Conservation (phyloP, 2,797 vertebrate species). For the Sebastiscus albofasciatus region DNA sequence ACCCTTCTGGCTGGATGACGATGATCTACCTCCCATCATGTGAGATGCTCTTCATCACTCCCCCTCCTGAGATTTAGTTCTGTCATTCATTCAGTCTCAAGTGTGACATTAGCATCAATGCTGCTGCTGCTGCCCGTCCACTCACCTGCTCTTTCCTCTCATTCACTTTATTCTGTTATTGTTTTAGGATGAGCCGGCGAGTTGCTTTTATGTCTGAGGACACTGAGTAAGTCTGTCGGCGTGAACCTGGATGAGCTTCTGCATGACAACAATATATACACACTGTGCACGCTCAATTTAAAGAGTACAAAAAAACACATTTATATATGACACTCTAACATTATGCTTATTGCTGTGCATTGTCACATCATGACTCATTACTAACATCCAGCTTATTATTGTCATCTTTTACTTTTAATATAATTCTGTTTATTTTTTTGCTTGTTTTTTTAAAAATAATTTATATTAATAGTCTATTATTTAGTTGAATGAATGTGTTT, state of each 20-base stretch:
- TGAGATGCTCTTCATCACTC: conserved; percentile 71
- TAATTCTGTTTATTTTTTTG: not conserved
- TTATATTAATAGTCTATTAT: not conserved
- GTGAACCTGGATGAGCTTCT: conserved; percentile 28
- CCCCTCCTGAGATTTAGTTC: conserved; percentile 10
- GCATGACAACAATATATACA: conserved; percentile 52
- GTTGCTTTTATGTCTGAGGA: conserved; percentile 95
- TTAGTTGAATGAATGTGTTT: not conserved
- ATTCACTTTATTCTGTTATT: conserved; percentile 84
- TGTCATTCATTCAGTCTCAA: not conserved
- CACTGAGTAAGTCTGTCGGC: conserved; percentile 90
- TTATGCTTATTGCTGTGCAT: not conserved
- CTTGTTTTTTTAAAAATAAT: not conserved
- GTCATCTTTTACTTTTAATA: not conserved
- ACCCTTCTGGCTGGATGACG: conserved; percentile 78
- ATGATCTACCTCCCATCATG: conserved; percentile 83
- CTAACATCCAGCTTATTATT: conserved; percentile 15
- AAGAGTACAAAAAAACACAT: not conserved
- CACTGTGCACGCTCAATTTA: conserved; percentile 29
- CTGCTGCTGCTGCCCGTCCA: not conserved
- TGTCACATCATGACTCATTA: not conserved
- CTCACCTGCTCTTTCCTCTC: conserved; percentile 28
- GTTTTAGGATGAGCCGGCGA: conserved; percentile 94
- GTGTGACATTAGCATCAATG: not conserved
- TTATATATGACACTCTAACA: not conserved